Evolutionary conservation across 2,113 vertebrate genomes (phyloP).

Genomic region (Lichenostomus cassidix): DNA sequence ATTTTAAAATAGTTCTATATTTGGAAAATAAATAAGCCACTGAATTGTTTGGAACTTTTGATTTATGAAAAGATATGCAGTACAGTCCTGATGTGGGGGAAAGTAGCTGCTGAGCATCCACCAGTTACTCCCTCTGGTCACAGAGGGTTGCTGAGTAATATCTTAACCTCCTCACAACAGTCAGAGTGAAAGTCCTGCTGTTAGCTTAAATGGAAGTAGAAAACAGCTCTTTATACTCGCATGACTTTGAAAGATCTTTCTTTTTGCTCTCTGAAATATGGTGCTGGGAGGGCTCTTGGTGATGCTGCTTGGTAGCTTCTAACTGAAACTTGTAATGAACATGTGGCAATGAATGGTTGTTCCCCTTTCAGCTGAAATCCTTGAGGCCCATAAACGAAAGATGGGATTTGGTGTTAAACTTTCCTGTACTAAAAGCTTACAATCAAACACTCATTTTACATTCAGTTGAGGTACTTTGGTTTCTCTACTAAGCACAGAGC

Average conservation of each 20-base stretch:
- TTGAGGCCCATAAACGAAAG: background rate
- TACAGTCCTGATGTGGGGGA: background rate
- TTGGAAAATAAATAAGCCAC: background rate
- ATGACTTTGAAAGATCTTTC: background rate
- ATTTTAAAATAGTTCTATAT: background rate
- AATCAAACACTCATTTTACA: background rate
- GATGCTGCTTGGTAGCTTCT: background rate
- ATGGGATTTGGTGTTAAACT: background rate
- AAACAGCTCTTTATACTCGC: background rate
- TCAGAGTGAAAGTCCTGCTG: background rate
- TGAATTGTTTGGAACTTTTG: background rate
- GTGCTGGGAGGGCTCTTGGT: background rate
- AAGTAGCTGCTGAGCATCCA: background rate
- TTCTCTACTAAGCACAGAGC: background rate
- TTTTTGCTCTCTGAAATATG: background rate
- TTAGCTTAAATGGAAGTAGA: background rate
- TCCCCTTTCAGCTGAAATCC: background rate
- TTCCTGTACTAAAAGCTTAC: background rate
- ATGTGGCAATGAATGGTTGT: background rate
- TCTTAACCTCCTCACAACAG: background rate
- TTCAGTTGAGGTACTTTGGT: background rate
- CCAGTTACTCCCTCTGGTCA: fast-evolving
- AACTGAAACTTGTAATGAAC: background rate
- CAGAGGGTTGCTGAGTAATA: background rate
- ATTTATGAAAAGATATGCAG: background rate